A percentile compares a stretch with the other conserved stretches of the same genome.
phyloP scores from a whole-genome alignment of 2,888 invertebrate genomes.

The Hyposoter dolosus region DNA sequence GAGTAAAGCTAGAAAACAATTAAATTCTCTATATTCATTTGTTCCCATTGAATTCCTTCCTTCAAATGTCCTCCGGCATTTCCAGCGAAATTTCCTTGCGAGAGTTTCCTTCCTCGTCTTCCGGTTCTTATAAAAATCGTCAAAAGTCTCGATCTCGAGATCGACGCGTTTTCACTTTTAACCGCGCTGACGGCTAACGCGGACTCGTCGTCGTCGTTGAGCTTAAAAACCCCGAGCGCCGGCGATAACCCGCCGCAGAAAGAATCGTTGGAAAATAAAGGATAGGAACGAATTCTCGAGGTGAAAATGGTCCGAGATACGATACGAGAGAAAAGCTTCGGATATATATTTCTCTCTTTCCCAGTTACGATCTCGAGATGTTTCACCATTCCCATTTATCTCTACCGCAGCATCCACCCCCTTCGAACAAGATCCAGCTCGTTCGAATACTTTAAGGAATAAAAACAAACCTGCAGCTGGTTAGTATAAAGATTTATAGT shows the following conservation, averaged over 20 bases:
- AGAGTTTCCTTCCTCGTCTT: too few species aligned
- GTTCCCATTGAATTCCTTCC: neutral
- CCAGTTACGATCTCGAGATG: constrained; percentile 11
- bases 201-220: too few species aligned
- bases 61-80: neutral
- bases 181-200: too few species aligned
- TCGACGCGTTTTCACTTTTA: too few species aligned
- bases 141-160: too few species aligned
- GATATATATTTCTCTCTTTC: constrained; percentile 17
- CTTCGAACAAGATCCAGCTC: constrained; percentile 34
- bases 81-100: too few species aligned
- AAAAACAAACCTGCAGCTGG: constrained; percentile 8
- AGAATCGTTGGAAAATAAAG: neutral
- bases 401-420: constrained; percentile 13
- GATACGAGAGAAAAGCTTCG: constrained; percentile 13
- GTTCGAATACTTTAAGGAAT: constrained; percentile 45
- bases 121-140: too few species aligned
- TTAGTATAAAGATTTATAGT: constrained; percentile 54
- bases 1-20: too few species aligned
- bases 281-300: neutral
- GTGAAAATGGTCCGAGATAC: constrained; percentile 24
- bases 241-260: neutral
- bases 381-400: constrained; percentile 6
- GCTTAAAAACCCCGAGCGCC: too few species aligned
- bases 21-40: too few species aligned